Base-by-base conservation (phyloP, 2,113 vertebrate species). In the Rhinolophus ferrumequinum region DNA sequence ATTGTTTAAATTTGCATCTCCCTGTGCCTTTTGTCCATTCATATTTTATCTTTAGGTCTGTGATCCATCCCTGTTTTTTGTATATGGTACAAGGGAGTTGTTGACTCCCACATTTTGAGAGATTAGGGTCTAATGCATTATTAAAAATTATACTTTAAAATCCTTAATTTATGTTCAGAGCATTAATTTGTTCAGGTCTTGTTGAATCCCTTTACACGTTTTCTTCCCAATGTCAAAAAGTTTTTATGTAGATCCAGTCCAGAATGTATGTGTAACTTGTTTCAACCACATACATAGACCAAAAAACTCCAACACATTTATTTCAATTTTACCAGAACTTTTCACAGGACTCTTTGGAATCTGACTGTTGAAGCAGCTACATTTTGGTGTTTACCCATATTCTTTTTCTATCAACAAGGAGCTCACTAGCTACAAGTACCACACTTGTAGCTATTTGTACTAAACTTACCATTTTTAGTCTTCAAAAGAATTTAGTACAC, bases 191-290 rank as follows among this genome's bases (percentile, higher is more conserved):
- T 89, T 82, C 19, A 54, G 33, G 76, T 12, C 21, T 89, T 91
- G 9, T 15, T 83, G 41, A 96, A 56, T 83, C 50, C n/a, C 67
- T 88, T 22, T 77, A 73, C n/a, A 58, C 30, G 64, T 87, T 94
- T 95, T 93, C 58, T 69, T 79, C 24, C 69, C 54, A 38, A 92
- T 4, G 13, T 87, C 58, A 93, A 69, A 95, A 96, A 87, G 28
- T 13, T 64, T 66, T 75, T 50, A 3, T 19, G 7, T 64, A 69
- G 41, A 47, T 38, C 47, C 22, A 92, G 62, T 88, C 35, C 90
- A 89, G 67, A 90, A 77, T 41, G 30, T 88, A 14, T 28, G 33
- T 24, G 1, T 70, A 93, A 69, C 14, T 87, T 81, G 30, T 80
- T 88, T 90, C 28, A 85, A 38, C 30, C 10, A 60, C n/a, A 54